Evolutionary conservation across 2,888 invertebrate species (phyloP).

Genomic region (Halictus quadricinctus): DNA sequence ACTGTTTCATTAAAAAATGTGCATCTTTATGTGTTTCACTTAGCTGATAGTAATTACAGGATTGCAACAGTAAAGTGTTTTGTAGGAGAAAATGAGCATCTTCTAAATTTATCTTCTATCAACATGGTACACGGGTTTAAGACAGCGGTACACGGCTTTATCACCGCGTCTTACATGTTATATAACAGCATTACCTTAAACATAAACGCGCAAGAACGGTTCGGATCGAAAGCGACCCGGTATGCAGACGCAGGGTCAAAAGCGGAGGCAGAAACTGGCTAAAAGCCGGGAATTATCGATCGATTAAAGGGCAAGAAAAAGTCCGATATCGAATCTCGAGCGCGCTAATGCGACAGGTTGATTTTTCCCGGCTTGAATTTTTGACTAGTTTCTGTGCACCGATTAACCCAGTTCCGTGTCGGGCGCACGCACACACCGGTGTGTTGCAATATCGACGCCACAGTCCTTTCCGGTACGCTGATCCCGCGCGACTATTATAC

Average conservation of each 20-base stretch:
- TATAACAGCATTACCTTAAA: not conserved
- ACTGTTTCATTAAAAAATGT: too few relatives aligned
- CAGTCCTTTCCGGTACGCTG: constrained; percentile 11
- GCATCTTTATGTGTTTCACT: too few relatives aligned
- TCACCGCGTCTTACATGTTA: not conserved
- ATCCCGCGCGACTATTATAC: constrained; percentile 12
- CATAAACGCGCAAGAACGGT: not conserved
- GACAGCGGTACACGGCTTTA: too few relatives aligned
- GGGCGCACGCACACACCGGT: constrained; percentile 4
- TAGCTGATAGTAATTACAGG: too few relatives aligned
- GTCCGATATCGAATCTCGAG: not conserved
- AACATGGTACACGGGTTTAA: too few relatives aligned
- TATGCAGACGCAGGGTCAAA: not conserved
- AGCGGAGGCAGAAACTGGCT: not conserved
- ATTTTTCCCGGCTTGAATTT: not conserved
- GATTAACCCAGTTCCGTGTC: constrained; percentile 50
- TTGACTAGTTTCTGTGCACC: not conserved
- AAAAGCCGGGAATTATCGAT: not conserved
- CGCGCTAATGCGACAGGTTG: constrained; percentile 15
- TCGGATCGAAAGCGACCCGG: not conserved
- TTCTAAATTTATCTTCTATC: too few relatives aligned
- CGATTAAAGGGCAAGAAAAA: not conserved
- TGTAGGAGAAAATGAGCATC: too few relatives aligned
- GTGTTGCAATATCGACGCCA: constrained; percentile 18
- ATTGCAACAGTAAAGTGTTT: too few relatives aligned